A percentile compares a stretch with the other conserved stretches of the same genome.
These are phyloP conservation scores for Hozukius guyotensis DNA, from an alignment of 2,797 vertebrate genomes.

Conservation along the genomic window DNA sequence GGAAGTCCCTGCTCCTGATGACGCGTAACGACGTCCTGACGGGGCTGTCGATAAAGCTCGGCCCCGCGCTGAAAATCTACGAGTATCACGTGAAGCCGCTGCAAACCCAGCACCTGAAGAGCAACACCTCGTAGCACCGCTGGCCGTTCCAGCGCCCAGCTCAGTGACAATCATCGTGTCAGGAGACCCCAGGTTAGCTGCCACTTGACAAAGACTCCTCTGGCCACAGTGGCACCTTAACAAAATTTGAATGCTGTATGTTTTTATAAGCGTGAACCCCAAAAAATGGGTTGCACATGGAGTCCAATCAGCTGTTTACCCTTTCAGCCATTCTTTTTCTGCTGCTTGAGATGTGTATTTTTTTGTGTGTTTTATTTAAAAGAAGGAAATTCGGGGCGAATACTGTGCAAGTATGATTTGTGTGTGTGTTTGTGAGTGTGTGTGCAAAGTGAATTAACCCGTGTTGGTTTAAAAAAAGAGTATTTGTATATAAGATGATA, in stretches of 20 bases:
- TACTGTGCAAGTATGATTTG: constrained; percentile 40
- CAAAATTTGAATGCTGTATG: constrained; percentile 68
- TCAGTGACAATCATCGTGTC: constrained; percentile 77
- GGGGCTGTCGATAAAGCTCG: constrained; percentile 97
- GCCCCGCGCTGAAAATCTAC: constrained; percentile 98
- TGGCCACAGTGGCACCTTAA: constrained; percentile 70
- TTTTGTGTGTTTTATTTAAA: constrained; percentile 67
- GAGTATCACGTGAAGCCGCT: constrained; percentile 98
- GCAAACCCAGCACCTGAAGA: constrained; percentile 97
- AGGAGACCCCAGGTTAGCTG: constrained; percentile 71
- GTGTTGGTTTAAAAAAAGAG: constrained; percentile 48
- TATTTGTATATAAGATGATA: constrained; percentile 77
- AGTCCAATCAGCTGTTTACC: constrained; percentile 69
- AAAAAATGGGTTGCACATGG: constrained; percentile 54
- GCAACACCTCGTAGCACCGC: constrained; percentile 87
- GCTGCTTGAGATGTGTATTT: constrained; percentile 67
- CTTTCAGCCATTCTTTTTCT: constrained; percentile 72
- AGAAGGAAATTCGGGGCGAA: constrained; percentile 15
- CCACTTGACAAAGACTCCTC: constrained; percentile 66
- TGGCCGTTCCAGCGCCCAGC: constrained; percentile 20
- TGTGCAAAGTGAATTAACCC: constrained; percentile 57
- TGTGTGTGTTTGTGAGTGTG: constrained; percentile 6
- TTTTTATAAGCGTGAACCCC: constrained; percentile 62
- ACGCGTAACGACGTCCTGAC: constrained; percentile 98
- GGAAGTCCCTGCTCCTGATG: constrained; percentile 98